Evolutionary conservation across 2,113 vertebrate species (phyloP).

Genomic region (Perognathus longimembris): DNA sequence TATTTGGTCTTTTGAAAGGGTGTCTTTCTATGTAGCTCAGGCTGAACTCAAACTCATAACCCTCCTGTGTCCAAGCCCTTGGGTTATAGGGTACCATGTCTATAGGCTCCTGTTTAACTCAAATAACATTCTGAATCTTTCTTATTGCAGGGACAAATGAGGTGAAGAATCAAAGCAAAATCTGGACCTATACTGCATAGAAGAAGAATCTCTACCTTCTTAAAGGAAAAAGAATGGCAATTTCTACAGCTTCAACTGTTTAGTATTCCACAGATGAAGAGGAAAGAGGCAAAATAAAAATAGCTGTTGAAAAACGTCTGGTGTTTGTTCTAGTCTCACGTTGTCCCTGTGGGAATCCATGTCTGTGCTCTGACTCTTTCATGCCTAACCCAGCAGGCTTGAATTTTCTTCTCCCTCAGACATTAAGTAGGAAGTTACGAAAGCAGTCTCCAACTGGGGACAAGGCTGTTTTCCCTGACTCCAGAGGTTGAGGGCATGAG

Average conservation of each 20-base stretch:
- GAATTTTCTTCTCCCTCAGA: not conserved
- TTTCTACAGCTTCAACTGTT: constrained; percentile 9
- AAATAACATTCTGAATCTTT: constrained; percentile 40
- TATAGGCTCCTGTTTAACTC: not conserved
- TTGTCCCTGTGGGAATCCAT: constrained; percentile 4
- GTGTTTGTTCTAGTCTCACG: constrained; percentile 36
- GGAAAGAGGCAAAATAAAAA: constrained; percentile 38
- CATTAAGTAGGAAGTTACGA: constrained; percentile 5
- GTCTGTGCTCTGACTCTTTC: not conserved
- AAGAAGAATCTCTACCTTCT: constrained; percentile 20
- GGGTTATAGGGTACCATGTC: not conserved
- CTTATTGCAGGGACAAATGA: not conserved
- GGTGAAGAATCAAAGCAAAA: constrained; percentile 23
- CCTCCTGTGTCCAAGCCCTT: not conserved
- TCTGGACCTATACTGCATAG: constrained; percentile 2
- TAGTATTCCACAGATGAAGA: constrained; percentile 3
- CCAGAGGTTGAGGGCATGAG: not conserved
- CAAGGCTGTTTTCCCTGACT: not conserved
- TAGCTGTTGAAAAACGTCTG: not conserved
- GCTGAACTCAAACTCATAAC: not conserved
- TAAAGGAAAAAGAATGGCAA: constrained; percentile 8
- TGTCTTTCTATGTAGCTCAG: not conserved
- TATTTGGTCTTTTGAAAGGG: not conserved
- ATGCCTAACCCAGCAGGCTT: not conserved
- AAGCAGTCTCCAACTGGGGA: not conserved